Evolutionary conservation across 2,113 vertebrate species (phyloP).

Genomic region (Trogon surrucura): DNA sequence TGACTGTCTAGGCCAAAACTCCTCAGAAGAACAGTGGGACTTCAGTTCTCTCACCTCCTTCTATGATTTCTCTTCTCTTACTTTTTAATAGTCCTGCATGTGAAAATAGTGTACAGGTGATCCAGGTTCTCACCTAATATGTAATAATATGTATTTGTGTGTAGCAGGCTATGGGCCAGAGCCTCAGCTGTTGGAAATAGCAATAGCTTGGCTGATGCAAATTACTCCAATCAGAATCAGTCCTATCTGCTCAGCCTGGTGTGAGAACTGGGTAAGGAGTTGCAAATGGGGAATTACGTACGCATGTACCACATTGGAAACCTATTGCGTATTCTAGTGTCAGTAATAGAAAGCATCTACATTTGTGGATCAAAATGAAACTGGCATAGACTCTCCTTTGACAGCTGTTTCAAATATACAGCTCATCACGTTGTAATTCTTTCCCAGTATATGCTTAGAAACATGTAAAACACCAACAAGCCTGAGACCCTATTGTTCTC

Average conservation of each 20-base stretch:
- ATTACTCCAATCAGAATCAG: background rate
- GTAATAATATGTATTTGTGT: background rate
- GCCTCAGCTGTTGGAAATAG: slow-evolving; percentile 27
- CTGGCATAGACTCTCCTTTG: slow-evolving; percentile 44
- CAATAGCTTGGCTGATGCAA: background rate
- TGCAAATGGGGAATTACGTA: slow-evolving; percentile 49
- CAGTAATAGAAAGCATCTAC: slow-evolving; percentile 62
- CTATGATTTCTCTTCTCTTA: slow-evolving; percentile 13
- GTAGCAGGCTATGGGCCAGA: background rate
- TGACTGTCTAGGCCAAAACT: slow-evolving; percentile 76
- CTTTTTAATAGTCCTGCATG: background rate
- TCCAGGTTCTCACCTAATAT: background rate
- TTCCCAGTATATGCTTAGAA: slow-evolving; percentile 47
- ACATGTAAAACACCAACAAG: slow-evolving; percentile 38
- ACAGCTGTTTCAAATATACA: slow-evolving; percentile 65
- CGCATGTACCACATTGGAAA: slow-evolving; percentile 36
- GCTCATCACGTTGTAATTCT: slow-evolving; percentile 59
- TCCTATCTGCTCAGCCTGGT: background rate
- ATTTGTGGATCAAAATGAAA: slow-evolving; percentile 53
- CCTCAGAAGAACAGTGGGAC: background rate
- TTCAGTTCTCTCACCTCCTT: slow-evolving; percentile 14
- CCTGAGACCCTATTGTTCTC: slow-evolving; percentile 40
- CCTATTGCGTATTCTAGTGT: slow-evolving; percentile 42
- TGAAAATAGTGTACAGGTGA: slow-evolving; percentile 49
- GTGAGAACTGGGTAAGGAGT: slow-evolving; percentile 40